Percentiles rank a stretch among this genome's conserved stretches.
These are phyloP conservation scores for Diadegma fenestrale DNA, from an alignment of 2,888 invertebrate species.

Conservation along the genomic window DNA sequence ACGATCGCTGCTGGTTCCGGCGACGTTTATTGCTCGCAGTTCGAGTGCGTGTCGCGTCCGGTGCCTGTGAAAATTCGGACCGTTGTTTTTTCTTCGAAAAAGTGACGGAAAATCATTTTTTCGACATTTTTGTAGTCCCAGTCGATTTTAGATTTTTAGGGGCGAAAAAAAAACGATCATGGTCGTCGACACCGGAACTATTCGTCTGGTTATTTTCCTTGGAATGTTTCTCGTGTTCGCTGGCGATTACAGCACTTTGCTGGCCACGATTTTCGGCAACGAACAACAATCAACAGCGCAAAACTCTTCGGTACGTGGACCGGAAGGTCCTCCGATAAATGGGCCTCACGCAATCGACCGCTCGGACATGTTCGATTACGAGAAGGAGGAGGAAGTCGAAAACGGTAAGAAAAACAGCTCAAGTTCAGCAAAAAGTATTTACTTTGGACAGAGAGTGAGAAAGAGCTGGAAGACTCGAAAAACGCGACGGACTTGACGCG, in stretches of 20 bases:
- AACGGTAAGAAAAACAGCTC: slow-evolving; percentile 84
- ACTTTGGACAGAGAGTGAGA: neutral
- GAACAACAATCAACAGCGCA: slow-evolving; percentile 76
- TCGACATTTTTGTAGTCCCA: neutral
- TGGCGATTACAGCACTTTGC: slow-evolving; percentile 86
- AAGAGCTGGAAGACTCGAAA: slow-evolving; percentile 14
- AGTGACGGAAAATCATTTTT: neutral
- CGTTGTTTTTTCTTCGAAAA: neutral
- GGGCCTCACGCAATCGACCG: slow-evolving; percentile 82
- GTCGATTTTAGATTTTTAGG: too few relatives aligned
- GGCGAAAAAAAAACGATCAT: slow-evolving; percentile 65
- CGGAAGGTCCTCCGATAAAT: slow-evolving; percentile 73
- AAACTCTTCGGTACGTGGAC: slow-evolving; percentile 66
- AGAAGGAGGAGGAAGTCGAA: slow-evolving; percentile 83
- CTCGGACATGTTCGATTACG: slow-evolving; percentile 67
- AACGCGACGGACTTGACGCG: slow-evolving; percentile 51
- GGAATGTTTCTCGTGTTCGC: slow-evolving; percentile 86
- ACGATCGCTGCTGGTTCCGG: slow-evolving; percentile 44
- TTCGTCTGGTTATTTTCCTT: slow-evolving; percentile 86
- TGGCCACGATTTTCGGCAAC: slow-evolving; percentile 85
- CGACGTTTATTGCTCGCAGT: slow-evolving; percentile 21
- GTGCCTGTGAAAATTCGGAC: neutral
- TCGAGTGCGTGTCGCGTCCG: neutral
- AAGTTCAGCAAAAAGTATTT: neutral
- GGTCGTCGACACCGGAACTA: slow-evolving; percentile 83